phyloP scores from a whole-genome alignment of 2,888 invertebrate species.

The Acanthococcus lagerstroemiae region DNA sequence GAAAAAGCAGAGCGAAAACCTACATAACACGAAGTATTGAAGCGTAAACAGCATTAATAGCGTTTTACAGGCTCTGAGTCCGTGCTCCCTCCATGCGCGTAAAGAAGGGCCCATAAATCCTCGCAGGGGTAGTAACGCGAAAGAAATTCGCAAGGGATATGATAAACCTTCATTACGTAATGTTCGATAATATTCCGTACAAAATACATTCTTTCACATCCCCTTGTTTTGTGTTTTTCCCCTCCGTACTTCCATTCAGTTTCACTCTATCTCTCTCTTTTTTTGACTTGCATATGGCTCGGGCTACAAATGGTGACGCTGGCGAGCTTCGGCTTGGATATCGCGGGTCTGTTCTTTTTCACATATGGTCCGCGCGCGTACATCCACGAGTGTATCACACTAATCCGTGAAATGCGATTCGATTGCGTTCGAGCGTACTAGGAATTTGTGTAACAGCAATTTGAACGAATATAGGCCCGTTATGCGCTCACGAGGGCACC shows the following conservation, averaged over 20 bases:
- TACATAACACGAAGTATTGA: slow-evolving; percentile 14
- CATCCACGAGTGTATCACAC: neutral
- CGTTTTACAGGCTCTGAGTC: slow-evolving; percentile 12
- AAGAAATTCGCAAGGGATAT: slow-evolving; percentile 25
- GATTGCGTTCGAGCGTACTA: neutral
- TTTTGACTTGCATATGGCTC: too few species aligned
- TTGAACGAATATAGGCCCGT: too few species aligned
- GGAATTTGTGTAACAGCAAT: too few species aligned
- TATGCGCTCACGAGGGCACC: too few species aligned
- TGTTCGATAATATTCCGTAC: slow-evolving; percentile 20
- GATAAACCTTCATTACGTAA: slow-evolving; percentile 27
- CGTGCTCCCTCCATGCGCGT: neutral
- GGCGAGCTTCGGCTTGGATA: too few species aligned
- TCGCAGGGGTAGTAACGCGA: slow-evolving; percentile 17
- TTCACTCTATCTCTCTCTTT: neutral
- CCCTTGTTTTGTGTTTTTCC: neutral
- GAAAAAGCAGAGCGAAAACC: neutral
- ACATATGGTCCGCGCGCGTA: neutral
- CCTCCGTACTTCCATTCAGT: neutral
- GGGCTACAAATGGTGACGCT: too few species aligned
- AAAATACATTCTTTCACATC: slow-evolving; percentile 22
- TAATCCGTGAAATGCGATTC: slow-evolving; percentile 26
- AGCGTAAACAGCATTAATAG: slow-evolving; percentile 25
- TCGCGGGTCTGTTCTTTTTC: too few species aligned
- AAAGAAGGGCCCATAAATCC: slow-evolving; percentile 19